Evolutionary conservation across 2,113 vertebrate genomes (phyloP), one percentile per base, ranked within the genome.

Genomic region (Cisticola juncidis): DNA sequence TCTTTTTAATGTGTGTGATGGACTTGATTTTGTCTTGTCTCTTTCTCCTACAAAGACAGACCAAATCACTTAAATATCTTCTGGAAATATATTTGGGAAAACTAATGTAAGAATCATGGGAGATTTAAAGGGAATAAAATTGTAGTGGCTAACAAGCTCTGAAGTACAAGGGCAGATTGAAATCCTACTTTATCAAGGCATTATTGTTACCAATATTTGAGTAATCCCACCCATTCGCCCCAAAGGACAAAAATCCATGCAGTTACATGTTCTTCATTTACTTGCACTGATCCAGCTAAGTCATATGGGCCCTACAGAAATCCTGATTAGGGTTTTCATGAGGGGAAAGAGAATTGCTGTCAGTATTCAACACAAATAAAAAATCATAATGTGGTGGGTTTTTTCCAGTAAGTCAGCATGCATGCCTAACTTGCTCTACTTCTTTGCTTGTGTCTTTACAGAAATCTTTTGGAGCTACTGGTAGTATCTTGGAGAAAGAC

Each of bases 401-500:
- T 51, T 71, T 50, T 28, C 36, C 20, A 35, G 2, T 40, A 33
- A 79, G 50, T 33, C 45, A 61, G 58, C 51, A 11, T 1, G 3
- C 29, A 19, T 1, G 3, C 29, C 76, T 88, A 11, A 86, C 36
- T 80, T 62, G n/a, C 66, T 17, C n/a, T 96, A 12, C 82, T 38
- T 31, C 35, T 51, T 66, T 35, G 23, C 42, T 94, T 86, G 65
- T 85, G 44, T 81, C 92, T 95, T 94, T 96, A 16, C 98, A 99
- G 99, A 98, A 98, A 94, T 98, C 99, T 2, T 96, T 97, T 1
- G 98, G 99, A 81, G 98, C 98, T 83, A 96, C 94, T 42, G 99
- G 99, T 36, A 98, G 96, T 56, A 98, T 99, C 96, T 97, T 99
- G 81, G 99, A 99, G 93, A 98, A 98, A 50, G 99, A 99, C 12